A percentile compares a stretch with the other conserved stretches of the same genome.
Conservation (phyloP, 2,888 invertebrate species). For the Sacculina carcini region DNA sequence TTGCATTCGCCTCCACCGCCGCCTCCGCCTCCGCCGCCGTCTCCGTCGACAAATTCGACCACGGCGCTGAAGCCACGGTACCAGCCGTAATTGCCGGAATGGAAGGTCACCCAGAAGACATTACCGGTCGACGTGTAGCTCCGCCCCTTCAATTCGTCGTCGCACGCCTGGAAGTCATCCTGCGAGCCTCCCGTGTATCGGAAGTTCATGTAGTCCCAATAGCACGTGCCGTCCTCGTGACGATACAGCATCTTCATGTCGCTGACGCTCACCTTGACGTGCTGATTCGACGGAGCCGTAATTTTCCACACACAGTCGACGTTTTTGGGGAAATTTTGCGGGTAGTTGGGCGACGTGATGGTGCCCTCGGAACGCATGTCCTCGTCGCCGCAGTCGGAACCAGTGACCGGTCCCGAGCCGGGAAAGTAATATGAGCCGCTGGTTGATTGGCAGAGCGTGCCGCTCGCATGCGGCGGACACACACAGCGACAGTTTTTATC, state of each 20-base stretch:
- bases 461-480: slow-evolving; percentile 5
- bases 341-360: neutral
- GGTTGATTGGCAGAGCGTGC: slow-evolving; percentile 2
- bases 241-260: neutral
- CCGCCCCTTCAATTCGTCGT: neutral
- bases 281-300: neutral
- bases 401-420: no score
- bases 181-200: neutral
- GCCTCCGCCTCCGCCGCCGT: no score
- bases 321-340: neutral
- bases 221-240: neutral
- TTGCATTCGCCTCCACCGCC: no score
- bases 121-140: neutral
- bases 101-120: neutral
- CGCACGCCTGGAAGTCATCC: neutral
- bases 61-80: neutral
- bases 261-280: neutral
- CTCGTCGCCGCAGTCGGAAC: neutral
- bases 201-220: neutral
- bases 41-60: neutral
- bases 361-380: neutral
- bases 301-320: neutral
- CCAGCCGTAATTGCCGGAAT: neutral
- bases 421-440: neutral
- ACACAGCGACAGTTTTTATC: slow-evolving; percentile 3